Conservation (phyloP, 2,888 invertebrate species). For the Drosophila macrospina region DNA sequence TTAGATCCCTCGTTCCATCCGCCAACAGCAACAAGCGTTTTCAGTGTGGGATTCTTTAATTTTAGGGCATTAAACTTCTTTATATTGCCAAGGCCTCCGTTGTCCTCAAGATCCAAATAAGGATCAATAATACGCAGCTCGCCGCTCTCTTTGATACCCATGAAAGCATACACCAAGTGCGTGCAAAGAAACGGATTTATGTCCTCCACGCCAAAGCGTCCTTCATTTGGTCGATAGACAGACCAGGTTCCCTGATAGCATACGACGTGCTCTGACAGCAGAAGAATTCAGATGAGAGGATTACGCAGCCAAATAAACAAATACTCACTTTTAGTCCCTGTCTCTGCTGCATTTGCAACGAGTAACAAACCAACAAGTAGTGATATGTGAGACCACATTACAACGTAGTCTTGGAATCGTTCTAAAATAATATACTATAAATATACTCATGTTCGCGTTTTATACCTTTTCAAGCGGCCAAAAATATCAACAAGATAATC, state of each 20-base stretch:
- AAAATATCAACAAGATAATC: conserved; percentile 33
- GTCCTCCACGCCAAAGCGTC: conserved; percentile 88
- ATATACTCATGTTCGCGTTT: conserved; percentile 12
- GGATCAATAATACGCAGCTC: conserved; percentile 87
- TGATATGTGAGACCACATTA: conserved; percentile 28
- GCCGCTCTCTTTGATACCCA: conserved; percentile 87
- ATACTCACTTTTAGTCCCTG: conserved; percentile 34
- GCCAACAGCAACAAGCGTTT: conserved; percentile 85
- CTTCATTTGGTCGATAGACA: conserved; percentile 88
- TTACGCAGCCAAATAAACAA: not conserved
- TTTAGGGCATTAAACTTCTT: conserved; percentile 84
- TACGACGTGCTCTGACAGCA: conserved; percentile 87
- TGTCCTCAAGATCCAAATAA: conserved; percentile 88
- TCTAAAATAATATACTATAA: conserved; percentile 1
- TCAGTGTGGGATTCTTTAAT: conserved; percentile 84
- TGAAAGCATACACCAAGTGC: conserved; percentile 91
- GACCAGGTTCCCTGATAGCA: conserved; percentile 93
- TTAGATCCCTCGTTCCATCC: conserved; percentile 86
- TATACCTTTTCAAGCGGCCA: conserved; percentile 30
- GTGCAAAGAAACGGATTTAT: conserved; percentile 90
- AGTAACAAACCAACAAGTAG: conserved; percentile 14
- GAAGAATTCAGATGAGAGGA: not conserved
- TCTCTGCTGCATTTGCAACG: conserved; percentile 12
- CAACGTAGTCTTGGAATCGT: conserved; percentile 1
- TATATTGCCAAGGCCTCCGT: conserved; percentile 86